phyloP scores from a whole-genome alignment of 2,797 vertebrate species.

The Pterois miles region DNA sequence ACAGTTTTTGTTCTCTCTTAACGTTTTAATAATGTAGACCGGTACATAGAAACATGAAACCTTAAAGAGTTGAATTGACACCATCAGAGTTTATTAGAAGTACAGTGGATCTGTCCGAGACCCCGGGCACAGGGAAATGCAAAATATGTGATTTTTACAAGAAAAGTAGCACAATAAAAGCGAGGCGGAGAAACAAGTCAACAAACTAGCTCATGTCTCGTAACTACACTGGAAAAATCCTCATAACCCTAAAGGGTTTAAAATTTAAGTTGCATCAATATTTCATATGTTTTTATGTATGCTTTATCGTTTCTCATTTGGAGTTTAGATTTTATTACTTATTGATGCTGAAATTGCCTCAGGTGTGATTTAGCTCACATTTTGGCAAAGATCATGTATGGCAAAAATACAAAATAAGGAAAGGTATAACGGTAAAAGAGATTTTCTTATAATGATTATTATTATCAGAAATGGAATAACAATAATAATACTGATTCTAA shows the following conservation, averaged over 20 bases:
- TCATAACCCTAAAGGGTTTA: not conserved
- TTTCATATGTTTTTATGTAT: not conserved
- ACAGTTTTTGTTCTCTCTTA: not conserved
- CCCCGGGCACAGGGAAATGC: not conserved
- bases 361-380: not conserved
- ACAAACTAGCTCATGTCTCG: not conserved
- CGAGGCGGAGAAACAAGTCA: not conserved
- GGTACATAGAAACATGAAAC: not conserved
- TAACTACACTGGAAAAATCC: slow-evolving; percentile 3
- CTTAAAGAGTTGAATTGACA: not conserved
- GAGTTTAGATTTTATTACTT: not conserved
- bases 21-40: not conserved
- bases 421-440: no score
- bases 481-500: no score
- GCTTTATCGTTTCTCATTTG: not conserved
- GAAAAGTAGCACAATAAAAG: not conserved
- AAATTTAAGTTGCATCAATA: not conserved
- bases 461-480: no score
- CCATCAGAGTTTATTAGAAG: slow-evolving; percentile 11
- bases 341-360: not conserved
- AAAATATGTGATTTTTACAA: not conserved
- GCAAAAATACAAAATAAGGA: no score
- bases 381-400: no score
- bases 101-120: not conserved
- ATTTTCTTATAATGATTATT: no score